A percentile compares a stretch with the other conserved stretches of the same genome.
phyloP scores from a whole-genome alignment of 2,888 invertebrate species.

The Acronicta alni region DNA sequence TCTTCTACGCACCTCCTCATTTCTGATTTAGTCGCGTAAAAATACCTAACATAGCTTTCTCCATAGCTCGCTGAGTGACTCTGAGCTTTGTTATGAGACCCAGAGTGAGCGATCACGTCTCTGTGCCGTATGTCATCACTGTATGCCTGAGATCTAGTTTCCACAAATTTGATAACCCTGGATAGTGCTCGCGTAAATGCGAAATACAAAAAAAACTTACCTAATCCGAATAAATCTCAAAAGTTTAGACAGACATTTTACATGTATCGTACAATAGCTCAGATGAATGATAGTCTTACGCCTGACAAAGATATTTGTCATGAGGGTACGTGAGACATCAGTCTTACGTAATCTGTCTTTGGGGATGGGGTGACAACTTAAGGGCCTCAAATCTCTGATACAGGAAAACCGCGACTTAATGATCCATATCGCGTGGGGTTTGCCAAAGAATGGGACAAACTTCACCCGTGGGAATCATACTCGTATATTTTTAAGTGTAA shows the following conservation, averaged over 20 bases:
- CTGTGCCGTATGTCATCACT: too few species aligned
- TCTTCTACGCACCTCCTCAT: too few species aligned
- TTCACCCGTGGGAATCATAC: not conserved
- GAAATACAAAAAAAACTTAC: too few species aligned
- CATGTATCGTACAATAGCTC: constrained; percentile 8
- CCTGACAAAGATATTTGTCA: constrained; percentile 48
- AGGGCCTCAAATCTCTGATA: constrained; percentile 11
- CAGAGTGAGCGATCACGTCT: too few species aligned
- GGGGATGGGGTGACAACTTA: constrained; percentile 26
- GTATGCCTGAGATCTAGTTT: too few species aligned
- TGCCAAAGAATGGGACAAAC: not conserved
- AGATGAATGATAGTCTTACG: constrained; percentile 43
- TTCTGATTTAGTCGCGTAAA: too few species aligned
- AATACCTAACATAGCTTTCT: too few species aligned
- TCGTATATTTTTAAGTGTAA: not conserved
- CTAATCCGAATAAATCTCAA: constrained; percentile 23
- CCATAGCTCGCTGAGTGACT: too few species aligned
- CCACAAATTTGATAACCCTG: too few species aligned
- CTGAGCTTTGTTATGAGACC: too few species aligned
- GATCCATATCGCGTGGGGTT: constrained; percentile 16
- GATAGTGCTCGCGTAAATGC: too few species aligned
- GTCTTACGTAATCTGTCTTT: constrained; percentile 44
- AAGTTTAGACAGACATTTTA: constrained; percentile 23
- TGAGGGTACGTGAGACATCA: constrained; percentile 30
- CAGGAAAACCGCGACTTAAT: constrained; percentile 28